A percentile compares a stretch with the other conserved stretches of the same genome.
phyloP scores from a whole-genome alignment of 2,797 vertebrate species.

The Acrossocheilus fasciatus region DNA sequence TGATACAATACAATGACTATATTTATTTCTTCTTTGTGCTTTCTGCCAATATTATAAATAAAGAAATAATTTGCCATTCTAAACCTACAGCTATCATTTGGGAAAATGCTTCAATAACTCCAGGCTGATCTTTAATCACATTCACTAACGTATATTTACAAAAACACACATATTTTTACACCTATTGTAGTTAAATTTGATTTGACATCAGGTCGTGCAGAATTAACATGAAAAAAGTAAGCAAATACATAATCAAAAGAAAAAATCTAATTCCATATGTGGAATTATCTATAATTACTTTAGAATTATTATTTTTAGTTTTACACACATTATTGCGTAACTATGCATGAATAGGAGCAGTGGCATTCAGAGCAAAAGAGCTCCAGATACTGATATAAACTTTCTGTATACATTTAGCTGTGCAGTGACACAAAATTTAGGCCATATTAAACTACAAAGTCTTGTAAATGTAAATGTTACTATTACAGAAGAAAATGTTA shows the following conservation, averaged over 20 bases:
- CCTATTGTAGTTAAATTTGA: background rate
- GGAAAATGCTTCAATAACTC: background rate
- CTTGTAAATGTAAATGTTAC: constrained; percentile 27
- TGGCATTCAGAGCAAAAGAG: background rate
- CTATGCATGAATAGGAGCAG: background rate
- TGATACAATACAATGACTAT: background rate
- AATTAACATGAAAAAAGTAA: background rate
- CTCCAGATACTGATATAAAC: background rate
- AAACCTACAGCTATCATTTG: background rate
- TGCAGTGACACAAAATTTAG: background rate
- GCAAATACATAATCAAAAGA: background rate
- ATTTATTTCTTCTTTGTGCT: background rate
- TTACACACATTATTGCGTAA: background rate
- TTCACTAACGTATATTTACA: background rate
- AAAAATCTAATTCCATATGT: background rate
- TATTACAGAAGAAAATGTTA: constrained; percentile 9
- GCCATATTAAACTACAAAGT: background rate
- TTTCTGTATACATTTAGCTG: constrained; percentile 8
- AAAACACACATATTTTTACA: background rate
- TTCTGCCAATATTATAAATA: background rate
- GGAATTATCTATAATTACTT: background rate
- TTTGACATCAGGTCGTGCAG: background rate
- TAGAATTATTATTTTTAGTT: background rate
- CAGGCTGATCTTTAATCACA: background rate
- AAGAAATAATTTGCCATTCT: background rate